Conservation (phyloP, 2,797 vertebrate species). For the Eulemur coronatus region DNA sequence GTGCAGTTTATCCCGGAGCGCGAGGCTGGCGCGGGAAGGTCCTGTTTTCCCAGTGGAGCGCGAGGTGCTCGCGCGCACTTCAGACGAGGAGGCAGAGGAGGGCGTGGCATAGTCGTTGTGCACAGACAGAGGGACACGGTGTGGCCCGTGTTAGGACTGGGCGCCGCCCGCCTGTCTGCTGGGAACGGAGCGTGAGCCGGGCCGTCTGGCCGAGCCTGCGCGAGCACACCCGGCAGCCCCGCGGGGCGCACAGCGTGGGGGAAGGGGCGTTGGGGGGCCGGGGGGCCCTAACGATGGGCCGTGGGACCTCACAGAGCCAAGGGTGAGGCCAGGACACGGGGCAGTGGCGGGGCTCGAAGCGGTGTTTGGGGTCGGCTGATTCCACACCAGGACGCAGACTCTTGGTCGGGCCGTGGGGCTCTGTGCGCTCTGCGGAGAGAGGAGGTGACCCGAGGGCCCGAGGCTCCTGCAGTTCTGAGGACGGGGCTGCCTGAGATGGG, state of each 20-base stretch:
- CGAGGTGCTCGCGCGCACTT: rapidly evolving
- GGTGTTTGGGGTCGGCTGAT: rapidly evolving
- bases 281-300: not conserved
- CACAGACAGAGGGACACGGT: not conserved
- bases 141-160: rapidly evolving
- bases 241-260: rapidly evolving
- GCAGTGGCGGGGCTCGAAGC: rapidly evolving
- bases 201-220: rapidly evolving
- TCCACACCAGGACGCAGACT: rapidly evolving
- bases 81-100: too few relatives aligned
- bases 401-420: not conserved
- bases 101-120: rapidly evolving
- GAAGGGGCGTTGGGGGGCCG: rapidly evolving
- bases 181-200: too few relatives aligned
- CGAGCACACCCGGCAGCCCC: rapidly evolving
- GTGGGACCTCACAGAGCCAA: rapidly evolving
- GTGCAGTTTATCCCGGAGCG: too few relatives aligned
- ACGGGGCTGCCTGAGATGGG: rapidly evolving
- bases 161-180: rapidly evolving
- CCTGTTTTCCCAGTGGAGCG: rapidly evolving
- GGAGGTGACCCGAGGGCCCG: rapidly evolving
- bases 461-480: not conserved
- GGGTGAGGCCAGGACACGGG: not conserved
- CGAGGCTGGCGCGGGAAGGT: rapidly evolving
- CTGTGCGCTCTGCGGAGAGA: not conserved